Evolutionary conservation across 2,888 invertebrate genomes (phyloP).

Genomic region (Athalia rosae): DNA sequence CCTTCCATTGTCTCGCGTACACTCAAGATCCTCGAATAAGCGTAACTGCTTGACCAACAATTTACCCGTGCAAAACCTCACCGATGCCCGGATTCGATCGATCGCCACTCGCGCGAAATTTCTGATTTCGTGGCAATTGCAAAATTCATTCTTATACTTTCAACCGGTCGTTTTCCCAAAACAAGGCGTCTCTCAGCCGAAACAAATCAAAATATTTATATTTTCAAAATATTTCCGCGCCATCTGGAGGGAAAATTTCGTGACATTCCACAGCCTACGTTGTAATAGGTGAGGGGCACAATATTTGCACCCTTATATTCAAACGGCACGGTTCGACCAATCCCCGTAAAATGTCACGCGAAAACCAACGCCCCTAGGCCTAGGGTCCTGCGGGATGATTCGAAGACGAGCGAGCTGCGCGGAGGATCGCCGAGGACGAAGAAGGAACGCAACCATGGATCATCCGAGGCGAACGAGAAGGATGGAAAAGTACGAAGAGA

Average conservation of each 20-base stretch:
- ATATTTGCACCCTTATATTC: not conserved
- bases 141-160: too few relatives aligned
- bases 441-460: too few relatives aligned
- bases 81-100: not conserved
- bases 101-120: too few relatives aligned
- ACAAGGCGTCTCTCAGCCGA: too few relatives aligned
- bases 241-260: not conserved
- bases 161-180: too few relatives aligned
- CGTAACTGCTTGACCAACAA: not conserved
- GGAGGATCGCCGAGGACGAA: too few relatives aligned
- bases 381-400: too few relatives aligned
- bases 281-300: not conserved
- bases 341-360: constrained; percentile 23
- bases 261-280: not conserved
- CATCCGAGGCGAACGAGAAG: not conserved
- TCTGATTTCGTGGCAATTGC: too few relatives aligned
- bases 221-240: too few relatives aligned
- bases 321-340: not conserved
- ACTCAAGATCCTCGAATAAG: constrained; percentile 7
- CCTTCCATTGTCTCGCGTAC: constrained; percentile 28
- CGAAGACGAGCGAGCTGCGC: too few relatives aligned
- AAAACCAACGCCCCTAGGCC: constrained; percentile 5
- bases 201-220: not conserved
- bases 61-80: not conserved
- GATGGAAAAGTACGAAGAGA: not conserved